phyloP scores from a whole-genome alignment of 1,140 invertebrate species.

The Drosophila serrata region DNA sequence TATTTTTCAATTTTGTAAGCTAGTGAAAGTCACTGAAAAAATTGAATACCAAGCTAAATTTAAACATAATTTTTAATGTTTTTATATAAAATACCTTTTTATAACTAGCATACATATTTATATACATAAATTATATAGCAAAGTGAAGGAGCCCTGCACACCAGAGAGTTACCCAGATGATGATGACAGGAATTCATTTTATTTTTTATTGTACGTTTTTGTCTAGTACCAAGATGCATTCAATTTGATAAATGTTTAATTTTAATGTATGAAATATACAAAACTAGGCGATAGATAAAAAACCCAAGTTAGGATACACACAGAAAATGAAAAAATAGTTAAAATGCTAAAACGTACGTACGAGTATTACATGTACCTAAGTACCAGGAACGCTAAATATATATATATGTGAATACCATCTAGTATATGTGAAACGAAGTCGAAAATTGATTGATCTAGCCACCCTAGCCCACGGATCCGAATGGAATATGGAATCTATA shows the following conservation, averaged over 20 bases:
- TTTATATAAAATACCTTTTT: conserved; percentile 72
- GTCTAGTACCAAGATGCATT: conserved; percentile 75
- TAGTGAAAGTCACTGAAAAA: background rate
- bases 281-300: conserved; percentile 31
- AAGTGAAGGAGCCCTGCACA: conserved; percentile 32
- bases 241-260: conserved; percentile 73
- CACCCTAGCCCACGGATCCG: conserved; percentile 48
- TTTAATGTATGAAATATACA: conserved; percentile 56
- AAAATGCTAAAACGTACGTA: conserved; percentile 20
- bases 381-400: conserved; percentile 28
- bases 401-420: conserved; percentile 17
- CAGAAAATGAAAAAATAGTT: conserved; percentile 17
- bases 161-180: conserved; percentile 10
- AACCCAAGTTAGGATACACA: conserved; percentile 12
- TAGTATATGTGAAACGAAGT: conserved; percentile 19
- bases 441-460: conserved; percentile 38
- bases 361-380: conserved; percentile 46
- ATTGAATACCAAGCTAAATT: conserved; percentile 27
- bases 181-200: conserved; percentile 47
- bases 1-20: conserved; percentile 9
- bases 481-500: conserved; percentile 35
- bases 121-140: conserved; percentile 28
- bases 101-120: conserved; percentile 44
- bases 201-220: conserved; percentile 68
- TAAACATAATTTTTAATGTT: conserved; percentile 68